Evolutionary conservation across 2,888 invertebrate species (phyloP).

Genomic region (Lepidonotus clava): DNA sequence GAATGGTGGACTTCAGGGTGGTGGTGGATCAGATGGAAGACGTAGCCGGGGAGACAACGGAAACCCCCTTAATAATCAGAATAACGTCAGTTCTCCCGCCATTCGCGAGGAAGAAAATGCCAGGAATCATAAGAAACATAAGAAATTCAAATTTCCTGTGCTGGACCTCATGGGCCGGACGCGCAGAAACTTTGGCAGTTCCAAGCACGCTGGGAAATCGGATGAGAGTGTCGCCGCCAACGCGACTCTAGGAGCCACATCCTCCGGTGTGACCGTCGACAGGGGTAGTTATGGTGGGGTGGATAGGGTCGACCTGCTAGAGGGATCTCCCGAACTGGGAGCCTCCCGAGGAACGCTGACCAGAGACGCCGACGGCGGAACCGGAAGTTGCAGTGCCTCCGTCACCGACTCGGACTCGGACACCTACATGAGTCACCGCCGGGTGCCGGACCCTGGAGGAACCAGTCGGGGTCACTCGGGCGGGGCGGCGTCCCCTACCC

Average conservation of each 20-base stretch:
- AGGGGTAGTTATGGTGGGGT: no score
- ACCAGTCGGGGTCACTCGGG: no score
- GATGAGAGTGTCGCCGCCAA: no score
- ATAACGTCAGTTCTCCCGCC: background rate
- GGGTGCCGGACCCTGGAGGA: no score
- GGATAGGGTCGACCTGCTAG: background rate
- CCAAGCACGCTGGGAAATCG: background rate
- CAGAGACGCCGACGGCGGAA: background rate
- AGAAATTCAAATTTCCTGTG: slow-evolving; percentile 43
- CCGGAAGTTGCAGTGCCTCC: background rate
- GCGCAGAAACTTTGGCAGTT: background rate
- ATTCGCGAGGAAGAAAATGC: background rate
- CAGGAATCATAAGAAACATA: background rate
- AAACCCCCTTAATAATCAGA: background rate
- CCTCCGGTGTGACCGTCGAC: no score
- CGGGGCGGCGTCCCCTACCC: background rate
- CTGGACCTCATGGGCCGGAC: slow-evolving; percentile 1
- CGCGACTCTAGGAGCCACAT: no score
- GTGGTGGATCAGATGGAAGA: no score
- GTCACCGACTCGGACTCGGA: background rate
- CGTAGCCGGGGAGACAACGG: background rate
- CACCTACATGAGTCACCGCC: background rate
- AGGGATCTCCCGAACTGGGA: background rate
- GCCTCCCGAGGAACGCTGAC: background rate
- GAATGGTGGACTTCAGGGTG: background rate